A percentile compares a stretch with the other conserved stretches of the same genome.
These are phyloP conservation scores for Zapornia atra DNA, from an alignment of 2,113 vertebrate genomes.

Conservation along the genomic window DNA sequence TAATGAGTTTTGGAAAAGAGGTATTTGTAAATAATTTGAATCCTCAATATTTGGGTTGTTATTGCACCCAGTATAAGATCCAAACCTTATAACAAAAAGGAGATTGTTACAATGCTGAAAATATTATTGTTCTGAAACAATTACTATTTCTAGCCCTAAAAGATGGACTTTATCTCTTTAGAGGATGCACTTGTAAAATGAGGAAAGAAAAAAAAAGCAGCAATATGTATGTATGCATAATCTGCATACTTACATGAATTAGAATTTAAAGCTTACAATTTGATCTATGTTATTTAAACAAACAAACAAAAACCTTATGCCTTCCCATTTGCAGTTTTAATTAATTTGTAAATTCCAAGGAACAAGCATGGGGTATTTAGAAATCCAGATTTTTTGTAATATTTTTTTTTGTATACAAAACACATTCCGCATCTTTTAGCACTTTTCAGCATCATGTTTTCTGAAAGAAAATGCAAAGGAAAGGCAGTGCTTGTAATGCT, in stretches of 20 bases:
- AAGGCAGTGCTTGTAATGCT: background rate
- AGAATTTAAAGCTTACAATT: background rate
- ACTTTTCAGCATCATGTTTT: background rate
- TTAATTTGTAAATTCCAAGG: background rate
- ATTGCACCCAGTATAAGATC: background rate
- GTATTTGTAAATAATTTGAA: background rate
- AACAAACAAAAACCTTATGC: background rate
- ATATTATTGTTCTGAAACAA: background rate
- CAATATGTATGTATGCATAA: background rate
- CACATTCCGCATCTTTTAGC: background rate
- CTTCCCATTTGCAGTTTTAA: constrained; percentile 1
- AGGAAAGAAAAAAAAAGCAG: background rate
- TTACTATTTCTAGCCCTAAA: background rate
- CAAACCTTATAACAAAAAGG: background rate
- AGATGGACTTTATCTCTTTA: background rate
- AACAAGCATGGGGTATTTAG: background rate
- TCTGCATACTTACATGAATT: background rate
- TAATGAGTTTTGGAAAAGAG: background rate
- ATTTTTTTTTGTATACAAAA: background rate
- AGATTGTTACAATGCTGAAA: background rate
- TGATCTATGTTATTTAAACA: background rate
- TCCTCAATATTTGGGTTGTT: background rate
- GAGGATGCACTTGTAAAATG: background rate
- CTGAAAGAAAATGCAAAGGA: background rate
- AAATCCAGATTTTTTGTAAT: background rate